Conservation (phyloP, 30 jellyfish, hydroid and myxozoan genomes). For the Clytia hemisphaerica region DNA sequence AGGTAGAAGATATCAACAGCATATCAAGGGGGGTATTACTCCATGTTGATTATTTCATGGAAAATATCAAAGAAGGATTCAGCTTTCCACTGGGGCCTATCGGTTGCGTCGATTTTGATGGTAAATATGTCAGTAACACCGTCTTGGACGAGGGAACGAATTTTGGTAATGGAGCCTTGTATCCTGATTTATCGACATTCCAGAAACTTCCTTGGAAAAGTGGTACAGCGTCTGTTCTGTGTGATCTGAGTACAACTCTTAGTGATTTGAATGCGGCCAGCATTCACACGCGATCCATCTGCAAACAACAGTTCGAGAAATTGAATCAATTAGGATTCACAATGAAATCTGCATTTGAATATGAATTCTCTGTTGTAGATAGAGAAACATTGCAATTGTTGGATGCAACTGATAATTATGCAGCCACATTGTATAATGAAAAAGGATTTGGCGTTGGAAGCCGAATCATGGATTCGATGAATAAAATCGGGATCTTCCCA, state of each 20-base stretch:
- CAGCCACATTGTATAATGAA: too few species aligned
- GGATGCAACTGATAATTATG: too few species aligned
- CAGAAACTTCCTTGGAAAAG: conserved; percentile 14
- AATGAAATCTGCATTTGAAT: conserved; percentile 19
- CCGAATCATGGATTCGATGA: conserved; percentile 17
- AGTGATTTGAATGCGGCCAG: not conserved
- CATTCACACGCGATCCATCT: conserved; percentile 1
- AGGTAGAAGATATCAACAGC: too few species aligned
- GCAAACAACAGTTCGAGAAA: conserved; percentile 17
- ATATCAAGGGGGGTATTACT: too few species aligned
- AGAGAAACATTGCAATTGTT: too few species aligned
- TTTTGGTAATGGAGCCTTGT: not conserved
- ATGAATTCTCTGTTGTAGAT: conserved; percentile 4
- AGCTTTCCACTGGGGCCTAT: too few species aligned
- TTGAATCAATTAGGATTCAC: not conserved
- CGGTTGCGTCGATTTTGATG: too few species aligned
- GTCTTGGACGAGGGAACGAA: too few species aligned
- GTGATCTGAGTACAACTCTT: not conserved
- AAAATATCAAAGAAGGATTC: too few species aligned
- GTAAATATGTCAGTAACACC: too few species aligned
- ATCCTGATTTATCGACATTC: conserved; percentile 25
- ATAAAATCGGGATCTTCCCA: not conserved
- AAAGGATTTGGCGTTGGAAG: too few species aligned
- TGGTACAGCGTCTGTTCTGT: conserved; percentile 7
- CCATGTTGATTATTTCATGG: too few species aligned